Base-by-base conservation (phyloP, 2,113 vertebrate genomes). In the Corythaixoides concolor region DNA sequence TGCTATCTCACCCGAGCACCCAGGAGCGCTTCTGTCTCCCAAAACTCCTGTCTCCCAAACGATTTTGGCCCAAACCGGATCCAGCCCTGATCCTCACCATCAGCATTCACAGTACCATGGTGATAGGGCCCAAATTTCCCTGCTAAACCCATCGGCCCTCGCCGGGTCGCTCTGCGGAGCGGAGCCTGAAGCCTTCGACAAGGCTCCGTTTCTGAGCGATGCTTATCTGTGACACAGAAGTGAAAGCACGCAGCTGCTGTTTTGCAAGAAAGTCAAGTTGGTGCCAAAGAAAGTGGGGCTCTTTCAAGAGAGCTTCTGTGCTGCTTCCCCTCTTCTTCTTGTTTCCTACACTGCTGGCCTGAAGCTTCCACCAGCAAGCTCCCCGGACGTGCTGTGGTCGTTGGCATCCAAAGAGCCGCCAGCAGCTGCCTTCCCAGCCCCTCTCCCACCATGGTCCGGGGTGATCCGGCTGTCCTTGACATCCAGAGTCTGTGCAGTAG, bases 201-300 rank as follows among this genome's bases (percentile, higher is more conserved):
- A 7, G 62, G 11, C 79, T 6, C 26, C 1, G 4, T 28, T 68
- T 43, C 82, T 12, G 70, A 12, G 77, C 0, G 86, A 96, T 92
- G 68, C 82, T 89, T 88, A 94, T 94, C 90, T 79, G 90, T 20
- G 81, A 56, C 27, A 24, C 75, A 32, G 92, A 93, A 90, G 77
- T 85, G 94, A 95, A 81, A 97, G 92, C 77, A 18, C 3, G 8
- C 93, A 93, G 84, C 90, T 94, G 93, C 86, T 88, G 81, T 33
- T 95, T 73, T 77, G 90, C 93, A 77, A 90, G 95, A 45, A 53
- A 88, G 55, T 39, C 19, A 8, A 53, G 67, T 9, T 1, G 0
- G 41, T 78, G 70, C 82, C 72, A 17, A 73, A 93, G 81, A 85
- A 83, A 94, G 80, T 55, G 66, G 68, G 75, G 52, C 39, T 60